Evolutionary conservation across 1,140 invertebrate species (phyloP).

Genomic region (Hyposmocoma kahamanoa): DNA sequence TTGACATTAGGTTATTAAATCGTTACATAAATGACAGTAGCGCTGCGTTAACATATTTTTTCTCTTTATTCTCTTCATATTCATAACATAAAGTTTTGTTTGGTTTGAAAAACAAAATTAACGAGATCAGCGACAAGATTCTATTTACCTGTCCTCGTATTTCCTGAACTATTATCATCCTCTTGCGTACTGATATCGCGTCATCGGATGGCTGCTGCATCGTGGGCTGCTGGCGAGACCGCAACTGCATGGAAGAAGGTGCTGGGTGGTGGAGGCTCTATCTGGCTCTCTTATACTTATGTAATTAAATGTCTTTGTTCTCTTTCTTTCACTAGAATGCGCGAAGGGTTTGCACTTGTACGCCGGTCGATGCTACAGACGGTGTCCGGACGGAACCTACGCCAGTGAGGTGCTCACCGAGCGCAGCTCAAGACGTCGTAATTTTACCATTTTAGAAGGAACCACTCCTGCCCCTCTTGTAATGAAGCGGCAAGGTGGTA

Average conservation of each 20-base stretch:
- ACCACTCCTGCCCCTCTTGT: slow-evolving; percentile 13
- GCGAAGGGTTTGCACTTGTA: slow-evolving; percentile 69
- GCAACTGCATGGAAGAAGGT: slow-evolving; percentile 64
- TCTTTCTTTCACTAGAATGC: slow-evolving; percentile 67
- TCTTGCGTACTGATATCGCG: background rate
- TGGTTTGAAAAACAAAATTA: background rate
- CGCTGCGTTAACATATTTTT: no score
- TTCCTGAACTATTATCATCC: slow-evolving; percentile 14
- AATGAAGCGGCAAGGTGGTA: slow-evolving; percentile 34
- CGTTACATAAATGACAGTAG: no score
- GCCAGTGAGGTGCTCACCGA: slow-evolving; percentile 53
- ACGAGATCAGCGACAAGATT: slow-evolving; percentile 71
- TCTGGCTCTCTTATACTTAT: slow-evolving; percentile 31
- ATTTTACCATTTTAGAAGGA: slow-evolving; percentile 41
- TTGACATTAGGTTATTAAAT: no score
- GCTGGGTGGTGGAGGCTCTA: slow-evolving; percentile 59
- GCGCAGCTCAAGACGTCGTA: slow-evolving; percentile 54
- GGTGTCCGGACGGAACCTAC: slow-evolving; percentile 56
- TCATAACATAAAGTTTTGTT: no score
- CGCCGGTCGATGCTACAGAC: slow-evolving; percentile 58
- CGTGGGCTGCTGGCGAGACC: slow-evolving; percentile 31
- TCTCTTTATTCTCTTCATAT: no score
- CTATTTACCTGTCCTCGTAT: slow-evolving; percentile 46
- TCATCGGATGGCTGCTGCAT: background rate
- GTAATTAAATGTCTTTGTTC: slow-evolving; percentile 57